Base-by-base conservation (phyloP, 2,113 vertebrate species). In the Gobio gobio region DNA sequence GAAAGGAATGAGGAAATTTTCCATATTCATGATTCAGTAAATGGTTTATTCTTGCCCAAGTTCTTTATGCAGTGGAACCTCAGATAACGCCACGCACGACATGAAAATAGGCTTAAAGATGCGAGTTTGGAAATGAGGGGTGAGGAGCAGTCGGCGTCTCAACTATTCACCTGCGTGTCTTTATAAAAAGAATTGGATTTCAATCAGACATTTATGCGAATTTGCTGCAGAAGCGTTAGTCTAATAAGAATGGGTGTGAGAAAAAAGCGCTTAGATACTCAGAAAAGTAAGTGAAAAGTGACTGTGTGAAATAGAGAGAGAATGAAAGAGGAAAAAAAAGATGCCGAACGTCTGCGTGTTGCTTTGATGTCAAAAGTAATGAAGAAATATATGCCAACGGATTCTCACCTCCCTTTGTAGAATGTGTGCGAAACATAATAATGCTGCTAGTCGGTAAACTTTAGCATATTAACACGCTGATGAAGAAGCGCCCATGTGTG, bases 21-120 rank as follows among this genome's bases (percentile, higher is more conserved):
- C 88, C 92, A 93, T 94, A 94, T 94, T 94, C 93, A 95, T 92
- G 93, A 91, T 91, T 93, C 91, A 91, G 91, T 93, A 93, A 93
- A 94, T 91, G 91, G 90, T 92, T 86, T 89, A 88, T 92, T 93
- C 91, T 86, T 86, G 89, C 87, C 87, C 68, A 86, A 72, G 91
- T 92, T 92, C 92, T 94, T 92, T 92, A 92, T 88, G 92, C 90
- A 89, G 91, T 92, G 77, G 87, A 78, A 89, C 87, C 86, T 18
- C 75, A 89, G 93, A 94, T 94, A 94, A 91, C 87, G 54, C 6
- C 54, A 22, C 54, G 9, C 54, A 56, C 7, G 90, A 90, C 86
- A 92, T 90, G 83, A 90, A 92, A 93, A 94, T 90, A 90, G 91
- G 87, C 89, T 90, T 79, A 92, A 90, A 92, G 92, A 87, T 63